Conservation (phyloP, 1,140 invertebrate species). For the Cotesia chilonis region DNA sequence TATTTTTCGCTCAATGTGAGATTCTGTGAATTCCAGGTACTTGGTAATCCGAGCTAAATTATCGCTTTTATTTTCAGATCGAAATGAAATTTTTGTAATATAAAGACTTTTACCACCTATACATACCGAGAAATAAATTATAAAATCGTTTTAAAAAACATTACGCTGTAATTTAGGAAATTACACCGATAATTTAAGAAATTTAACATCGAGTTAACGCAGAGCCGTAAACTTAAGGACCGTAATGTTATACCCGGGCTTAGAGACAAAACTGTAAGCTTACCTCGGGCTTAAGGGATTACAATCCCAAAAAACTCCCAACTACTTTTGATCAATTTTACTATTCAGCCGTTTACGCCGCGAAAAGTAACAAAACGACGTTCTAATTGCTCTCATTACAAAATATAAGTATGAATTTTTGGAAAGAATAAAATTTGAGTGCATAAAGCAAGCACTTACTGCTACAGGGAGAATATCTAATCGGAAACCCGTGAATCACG, state of each 20-base stretch:
- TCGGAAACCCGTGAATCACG: conserved; percentile 33
- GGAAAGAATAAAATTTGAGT: neutral
- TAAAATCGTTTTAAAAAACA: too few relatives aligned
- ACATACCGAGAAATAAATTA: too few relatives aligned
- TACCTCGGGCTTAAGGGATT: conserved; percentile 1
- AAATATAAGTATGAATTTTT: neutral
- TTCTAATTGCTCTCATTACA: neutral
- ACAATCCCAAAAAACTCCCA: neutral
- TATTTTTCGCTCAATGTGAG: too few relatives aligned
- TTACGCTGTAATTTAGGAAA: too few relatives aligned
- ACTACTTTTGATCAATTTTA: neutral
- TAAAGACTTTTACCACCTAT: neutral
- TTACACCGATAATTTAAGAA: too few relatives aligned
- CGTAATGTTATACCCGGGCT: neutral
- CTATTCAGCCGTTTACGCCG: neutral
- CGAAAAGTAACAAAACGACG: neutral
- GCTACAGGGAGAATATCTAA: conserved; percentile 20
- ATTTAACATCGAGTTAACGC: neutral
- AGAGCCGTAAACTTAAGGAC: conserved; percentile 6
- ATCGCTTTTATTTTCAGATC: too few relatives aligned
- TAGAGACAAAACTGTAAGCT: conserved; percentile 5
- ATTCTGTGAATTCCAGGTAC: too few relatives aligned
- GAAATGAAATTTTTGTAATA: conserved; percentile 2
- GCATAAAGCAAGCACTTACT: neutral
- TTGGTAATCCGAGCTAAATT: too few relatives aligned